phyloP scores from a whole-genome alignment of 2,888 invertebrate species.

The Heterodera filipjevi region DNA sequence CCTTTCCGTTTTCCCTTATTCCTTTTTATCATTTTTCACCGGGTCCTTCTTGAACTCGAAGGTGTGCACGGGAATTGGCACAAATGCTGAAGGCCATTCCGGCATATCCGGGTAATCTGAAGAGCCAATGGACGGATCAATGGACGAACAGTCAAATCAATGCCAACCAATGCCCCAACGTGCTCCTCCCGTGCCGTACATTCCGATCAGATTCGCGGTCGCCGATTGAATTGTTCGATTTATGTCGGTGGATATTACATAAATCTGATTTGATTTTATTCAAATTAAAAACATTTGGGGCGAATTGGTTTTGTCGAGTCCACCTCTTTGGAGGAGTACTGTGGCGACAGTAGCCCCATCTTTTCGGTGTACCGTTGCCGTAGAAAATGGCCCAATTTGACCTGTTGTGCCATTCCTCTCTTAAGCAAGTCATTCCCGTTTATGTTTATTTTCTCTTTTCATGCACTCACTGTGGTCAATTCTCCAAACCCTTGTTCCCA shows the following conservation, averaged over 20 bases:
- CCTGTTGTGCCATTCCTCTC: conserved; percentile 47
- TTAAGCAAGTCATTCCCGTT: conserved; percentile 21
- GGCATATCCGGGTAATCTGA: conserved; percentile 39
- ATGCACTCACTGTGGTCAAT: conserved; percentile 42
- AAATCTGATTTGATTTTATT: conserved; percentile 67
- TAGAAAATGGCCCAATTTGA: conserved; percentile 43
- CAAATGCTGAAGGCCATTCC: conserved; percentile 35
- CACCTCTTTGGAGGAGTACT: conserved; percentile 25
- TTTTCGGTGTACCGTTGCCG: conserved; percentile 44
- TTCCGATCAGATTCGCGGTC: conserved; percentile 65
- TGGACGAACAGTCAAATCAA: conserved; percentile 25
- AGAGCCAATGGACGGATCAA: neutral
- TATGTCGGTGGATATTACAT: conserved; percentile 78
- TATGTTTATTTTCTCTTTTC: neutral
- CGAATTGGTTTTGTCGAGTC: too few species aligned
- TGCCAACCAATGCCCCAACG: conserved; percentile 15
- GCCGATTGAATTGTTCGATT: conserved; percentile 77
- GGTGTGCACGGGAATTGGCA: conserved; percentile 37
- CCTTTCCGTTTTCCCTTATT: neutral
- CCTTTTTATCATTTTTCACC: neutral
- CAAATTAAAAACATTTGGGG: too few species aligned
- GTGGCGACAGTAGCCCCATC: conserved; percentile 15
- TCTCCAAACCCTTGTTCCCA: conserved; percentile 48
- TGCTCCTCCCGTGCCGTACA: conserved; percentile 24
- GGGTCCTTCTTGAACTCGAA: conserved; percentile 33